Conservation (phyloP, 2,113 vertebrate genomes). For the Crocuta crocuta region DNA sequence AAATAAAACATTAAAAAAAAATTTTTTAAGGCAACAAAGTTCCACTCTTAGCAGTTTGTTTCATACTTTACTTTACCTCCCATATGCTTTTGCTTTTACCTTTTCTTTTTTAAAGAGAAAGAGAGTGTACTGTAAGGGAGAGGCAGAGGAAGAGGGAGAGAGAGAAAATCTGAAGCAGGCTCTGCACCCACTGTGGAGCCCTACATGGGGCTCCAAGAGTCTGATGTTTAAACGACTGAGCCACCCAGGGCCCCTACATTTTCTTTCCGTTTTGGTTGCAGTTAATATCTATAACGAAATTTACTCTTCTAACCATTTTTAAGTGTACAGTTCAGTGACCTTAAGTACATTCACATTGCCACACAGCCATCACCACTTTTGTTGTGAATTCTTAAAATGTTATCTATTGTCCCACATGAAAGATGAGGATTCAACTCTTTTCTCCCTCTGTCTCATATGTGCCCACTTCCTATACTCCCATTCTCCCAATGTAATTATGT, state of each 20-base stretch:
- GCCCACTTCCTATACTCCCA: neutral
- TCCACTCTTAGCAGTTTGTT: neutral
- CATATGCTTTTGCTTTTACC: neutral
- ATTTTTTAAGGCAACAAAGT: neutral
- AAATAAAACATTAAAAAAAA: no score
- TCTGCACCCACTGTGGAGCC: no score
- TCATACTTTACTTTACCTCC: neutral
- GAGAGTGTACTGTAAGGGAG: no score
- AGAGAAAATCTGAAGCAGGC: no score
- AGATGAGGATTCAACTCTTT: conserved; percentile 11
- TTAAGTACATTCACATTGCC: neutral
- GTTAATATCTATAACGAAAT: neutral
- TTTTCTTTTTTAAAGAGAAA: neutral
- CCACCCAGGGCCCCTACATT: neutral
- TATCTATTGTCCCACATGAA: neutral
- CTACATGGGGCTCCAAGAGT: no score
- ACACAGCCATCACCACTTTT: neutral
- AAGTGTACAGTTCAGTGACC: neutral
- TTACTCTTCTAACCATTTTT: neutral
- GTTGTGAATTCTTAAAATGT: neutral
- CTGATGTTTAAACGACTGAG: no score
- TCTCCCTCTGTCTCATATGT: neutral
- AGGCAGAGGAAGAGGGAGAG: no score
- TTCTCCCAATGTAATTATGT: neutral
- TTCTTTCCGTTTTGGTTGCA: neutral